Evolutionary conservation across 2,113 vertebrate species (phyloP).

Genomic region (Alaudala cheleensis): DNA sequence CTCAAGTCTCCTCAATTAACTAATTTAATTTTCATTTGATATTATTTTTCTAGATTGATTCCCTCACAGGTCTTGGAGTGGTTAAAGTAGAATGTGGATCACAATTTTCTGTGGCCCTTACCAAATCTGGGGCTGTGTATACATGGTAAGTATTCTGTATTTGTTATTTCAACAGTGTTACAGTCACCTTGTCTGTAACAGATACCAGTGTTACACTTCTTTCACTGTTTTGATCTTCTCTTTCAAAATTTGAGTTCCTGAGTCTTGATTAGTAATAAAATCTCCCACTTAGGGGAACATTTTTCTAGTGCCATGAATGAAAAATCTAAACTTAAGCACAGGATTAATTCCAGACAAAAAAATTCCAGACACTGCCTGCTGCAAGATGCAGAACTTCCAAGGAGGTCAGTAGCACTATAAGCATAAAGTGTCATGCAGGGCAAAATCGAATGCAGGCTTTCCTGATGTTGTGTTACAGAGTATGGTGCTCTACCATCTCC

Average conservation of each 20-base stretch:
- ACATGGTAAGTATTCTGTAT: conserved; percentile 82
- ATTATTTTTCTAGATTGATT: conserved; percentile 86
- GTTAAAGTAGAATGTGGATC: conserved; percentile 98
- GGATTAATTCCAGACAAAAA: too few species aligned
- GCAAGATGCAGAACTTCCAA: not conserved
- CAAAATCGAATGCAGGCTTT: not conserved
- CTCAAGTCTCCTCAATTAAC: not conserved
- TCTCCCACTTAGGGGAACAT: not conserved
- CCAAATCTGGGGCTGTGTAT: conserved; percentile 95
- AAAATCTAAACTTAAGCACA: not conserved
- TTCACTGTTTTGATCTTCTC: not conserved
- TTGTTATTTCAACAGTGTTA: not conserved
- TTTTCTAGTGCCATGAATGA: not conserved
- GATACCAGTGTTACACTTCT: not conserved
- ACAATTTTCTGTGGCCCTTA: conserved; percentile 97
- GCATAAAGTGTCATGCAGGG: not conserved
- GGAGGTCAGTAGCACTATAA: not conserved
- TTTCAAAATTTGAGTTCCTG: not conserved
- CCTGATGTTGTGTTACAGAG: not conserved
- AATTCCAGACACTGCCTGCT: not conserved
- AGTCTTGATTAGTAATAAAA: not conserved
- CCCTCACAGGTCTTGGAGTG: conserved; percentile 94
- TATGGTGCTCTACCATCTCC: not conserved
- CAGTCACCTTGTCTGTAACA: not conserved
- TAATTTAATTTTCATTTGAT: not conserved